Evolutionary conservation across 1,140 invertebrate species (phyloP), one percentile per base, ranked within the genome.

Genomic region (Gonatopus flavifemur): DNA sequence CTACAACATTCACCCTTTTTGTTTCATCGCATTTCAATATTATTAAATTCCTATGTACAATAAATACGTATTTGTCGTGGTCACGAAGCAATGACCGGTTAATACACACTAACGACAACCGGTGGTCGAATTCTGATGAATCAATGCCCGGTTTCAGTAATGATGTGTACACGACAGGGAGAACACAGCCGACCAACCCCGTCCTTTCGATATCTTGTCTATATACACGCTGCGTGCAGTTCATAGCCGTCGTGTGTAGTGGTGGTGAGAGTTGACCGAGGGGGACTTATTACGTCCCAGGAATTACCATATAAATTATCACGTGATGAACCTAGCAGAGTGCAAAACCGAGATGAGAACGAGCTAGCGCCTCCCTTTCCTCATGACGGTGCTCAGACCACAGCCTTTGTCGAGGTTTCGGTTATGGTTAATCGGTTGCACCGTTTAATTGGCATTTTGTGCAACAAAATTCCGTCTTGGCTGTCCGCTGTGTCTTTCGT

Each of bases 301-400:
- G 61, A 58, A 70, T 70, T 70, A 70, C 67, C 67, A 70, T 70
- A 70, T 70, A 70, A 70, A 70, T 70, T 70, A 70, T 70, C 66
- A 59, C 60, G 62, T 68, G 66, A 70, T 70, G 67, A 66, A 70
- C 62, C 56, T 55, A 49, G 45, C 58, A 51, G 52, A 62, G 57
- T 64, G 59, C 65, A 58, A 57, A 55, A 66, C 59, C 49, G 55
- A 53, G 56, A n/a, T n/a, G n/a, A n/a, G n/a, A n/a, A n/a, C n/a
- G n/a, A n/a, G n/a, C n/a, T n/a, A n/a, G n/a, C n/a, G n/a, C n/a
- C n/a, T n/a, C n/a, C n/a, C n/a, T n/a, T n/a, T n/a, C n/a, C n/a
- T n/a, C n/a, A n/a, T n/a, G n/a, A n/a, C n/a, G n/a, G n/a, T n/a
- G n/a, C n/a, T n/a, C 60, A 64, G 49, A 48, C 60, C 50, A 41